These are phyloP conservation scores for Panthera uncia DNA, from an alignment of 2,113 vertebrate species.

Conservation along the genomic window DNA sequence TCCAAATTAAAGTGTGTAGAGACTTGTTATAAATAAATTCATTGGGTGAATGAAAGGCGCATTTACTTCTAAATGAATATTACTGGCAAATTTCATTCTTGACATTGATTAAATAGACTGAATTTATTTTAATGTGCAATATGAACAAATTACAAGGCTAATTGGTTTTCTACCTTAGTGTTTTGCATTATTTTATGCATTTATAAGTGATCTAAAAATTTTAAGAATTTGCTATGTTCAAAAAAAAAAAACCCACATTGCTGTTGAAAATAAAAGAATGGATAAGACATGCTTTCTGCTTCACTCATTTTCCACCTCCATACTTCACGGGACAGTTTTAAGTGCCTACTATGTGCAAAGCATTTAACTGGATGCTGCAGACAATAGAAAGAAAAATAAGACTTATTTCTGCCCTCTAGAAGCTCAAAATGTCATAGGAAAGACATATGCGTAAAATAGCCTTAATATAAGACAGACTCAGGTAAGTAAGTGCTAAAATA, in stretches of 20 bases:
- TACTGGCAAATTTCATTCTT: conserved; percentile 73
- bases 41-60: conserved; percentile 71
- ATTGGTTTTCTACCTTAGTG: conserved; percentile 57
- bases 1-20: conserved; percentile 76
- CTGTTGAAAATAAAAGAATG: conserved; percentile 33
- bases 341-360: conserved; percentile 12
- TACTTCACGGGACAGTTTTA: not conserved
- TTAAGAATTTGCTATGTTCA: conserved; percentile 17
- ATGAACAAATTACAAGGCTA: conserved; percentile 52
- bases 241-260: not conserved
- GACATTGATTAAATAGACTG: conserved; percentile 65
- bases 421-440: conserved; percentile 46
- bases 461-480: conserved; percentile 72
- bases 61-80: conserved; percentile 73
- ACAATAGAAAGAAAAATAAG: conserved; percentile 33
- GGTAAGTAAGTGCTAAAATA: conserved; percentile 78
- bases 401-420: conserved; percentile 5
- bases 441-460: conserved; percentile 48
- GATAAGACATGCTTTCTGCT: not conserved
- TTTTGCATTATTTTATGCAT: conserved; percentile 54
- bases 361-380: conserved; percentile 5
- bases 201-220: conserved; percentile 29
- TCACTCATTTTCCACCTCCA: not conserved
- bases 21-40: conserved; percentile 73
- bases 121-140: conserved; percentile 72